These are phyloP conservation scores for Danaus chrysippus DNA, from an alignment of 2,888 invertebrate genomes.

Conservation along the genomic window DNA sequence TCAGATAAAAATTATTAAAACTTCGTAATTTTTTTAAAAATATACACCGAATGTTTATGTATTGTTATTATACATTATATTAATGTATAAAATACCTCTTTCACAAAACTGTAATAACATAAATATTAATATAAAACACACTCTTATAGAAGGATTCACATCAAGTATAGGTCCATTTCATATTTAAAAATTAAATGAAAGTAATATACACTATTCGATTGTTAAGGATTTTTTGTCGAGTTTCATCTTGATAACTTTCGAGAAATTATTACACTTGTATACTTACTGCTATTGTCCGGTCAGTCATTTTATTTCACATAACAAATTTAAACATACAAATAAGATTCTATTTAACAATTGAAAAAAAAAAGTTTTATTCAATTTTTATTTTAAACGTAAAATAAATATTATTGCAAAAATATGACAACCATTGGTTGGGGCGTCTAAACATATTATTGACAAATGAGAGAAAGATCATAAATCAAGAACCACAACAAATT, in stretches of 20 bases:
- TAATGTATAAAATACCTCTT: no score
- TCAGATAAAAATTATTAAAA: no score
- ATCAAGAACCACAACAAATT: no score
- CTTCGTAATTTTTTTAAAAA: no score
- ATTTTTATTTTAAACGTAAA: constrained; percentile 2
- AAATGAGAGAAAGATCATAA: background rate
- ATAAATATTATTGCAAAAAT: constrained; percentile 12
- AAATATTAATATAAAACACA: no score
- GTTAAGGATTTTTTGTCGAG: constrained; percentile 23
- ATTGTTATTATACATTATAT: no score
- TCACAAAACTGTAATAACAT: no score
- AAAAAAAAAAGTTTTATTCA: constrained; percentile 8
- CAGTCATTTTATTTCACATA: constrained; percentile 47
- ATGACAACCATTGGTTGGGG: constrained; percentile 66
- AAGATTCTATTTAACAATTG: constrained; percentile 8
- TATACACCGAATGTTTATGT: no score
- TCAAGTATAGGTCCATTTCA: no score
- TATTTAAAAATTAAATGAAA: background rate
- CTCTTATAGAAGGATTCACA: no score
- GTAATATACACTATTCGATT: background rate
- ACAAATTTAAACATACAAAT: constrained; percentile 7
- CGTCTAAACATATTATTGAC: background rate
- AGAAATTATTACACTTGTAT: constrained; percentile 28
- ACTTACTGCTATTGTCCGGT: constrained; percentile 67
- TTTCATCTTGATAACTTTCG: constrained; percentile 31